Conservation (phyloP, 2,113 vertebrate genomes). For the Pycnonotus jocosus region DNA sequence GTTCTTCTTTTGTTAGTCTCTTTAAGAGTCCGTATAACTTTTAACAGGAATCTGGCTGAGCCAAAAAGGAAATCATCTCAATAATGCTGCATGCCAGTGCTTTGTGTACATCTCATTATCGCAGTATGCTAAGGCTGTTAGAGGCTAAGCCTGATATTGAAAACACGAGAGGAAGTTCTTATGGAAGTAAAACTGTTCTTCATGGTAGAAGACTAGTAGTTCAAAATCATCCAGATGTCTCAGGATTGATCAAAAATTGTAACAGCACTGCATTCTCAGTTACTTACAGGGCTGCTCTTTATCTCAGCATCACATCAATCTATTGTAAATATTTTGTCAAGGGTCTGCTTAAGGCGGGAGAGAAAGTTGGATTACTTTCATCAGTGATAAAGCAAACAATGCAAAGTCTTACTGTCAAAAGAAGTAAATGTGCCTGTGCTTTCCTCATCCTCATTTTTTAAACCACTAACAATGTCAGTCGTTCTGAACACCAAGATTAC, state of each 20-base stretch:
- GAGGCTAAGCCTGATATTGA: conserved; percentile 19
- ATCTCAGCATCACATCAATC: neutral
- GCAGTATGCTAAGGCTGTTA: conserved; percentile 13
- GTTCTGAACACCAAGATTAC: neutral
- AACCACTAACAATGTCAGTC: neutral
- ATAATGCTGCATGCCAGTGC: conserved; percentile 22
- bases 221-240: conserved; percentile 52
- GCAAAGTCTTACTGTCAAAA: neutral
- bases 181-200: conserved; percentile 25
- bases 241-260: neutral
- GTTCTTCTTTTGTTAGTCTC: conserved; percentile 51
- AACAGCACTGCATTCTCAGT: neutral
- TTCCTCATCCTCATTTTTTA: neutral
- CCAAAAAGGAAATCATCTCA: conserved; percentile 65
- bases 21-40: conserved; percentile 39
- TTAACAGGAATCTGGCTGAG: conserved; percentile 61
- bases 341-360: neutral
- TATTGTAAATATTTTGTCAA: conserved; percentile 39
- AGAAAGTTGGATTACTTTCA: conserved; percentile 18
- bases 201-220: conserved; percentile 8
- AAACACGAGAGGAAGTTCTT: conserved; percentile 43
- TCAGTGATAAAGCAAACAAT: conserved; percentile 14
- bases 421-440: neutral
- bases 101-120: conserved; percentile 61
- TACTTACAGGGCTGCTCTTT: neutral